phyloP scores from a whole-genome alignment of 2,113 vertebrate genomes.

The Thalassarche chlororhynchos region DNA sequence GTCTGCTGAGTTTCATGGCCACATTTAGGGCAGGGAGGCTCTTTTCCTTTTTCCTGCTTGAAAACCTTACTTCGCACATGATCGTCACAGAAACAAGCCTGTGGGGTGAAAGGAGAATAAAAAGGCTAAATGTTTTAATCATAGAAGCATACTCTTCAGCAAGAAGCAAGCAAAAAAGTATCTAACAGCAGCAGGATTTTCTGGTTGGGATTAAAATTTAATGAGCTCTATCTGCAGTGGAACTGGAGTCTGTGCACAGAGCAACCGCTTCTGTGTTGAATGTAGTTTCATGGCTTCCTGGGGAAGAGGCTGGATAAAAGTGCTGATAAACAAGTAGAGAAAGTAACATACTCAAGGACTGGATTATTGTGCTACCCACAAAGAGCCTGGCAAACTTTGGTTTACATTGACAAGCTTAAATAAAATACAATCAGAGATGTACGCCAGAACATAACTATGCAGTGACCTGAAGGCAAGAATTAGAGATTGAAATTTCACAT shows the following conservation, averaged over 20 bases:
- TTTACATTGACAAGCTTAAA: background rate
- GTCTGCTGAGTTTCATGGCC: conserved; percentile 97
- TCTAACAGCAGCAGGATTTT: background rate
- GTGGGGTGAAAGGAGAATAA: background rate
- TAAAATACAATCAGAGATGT: background rate
- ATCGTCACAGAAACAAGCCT: conserved; percentile 97
- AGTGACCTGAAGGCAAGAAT: background rate
- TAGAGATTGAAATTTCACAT: background rate
- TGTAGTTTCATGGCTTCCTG: background rate
- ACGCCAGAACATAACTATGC: background rate
- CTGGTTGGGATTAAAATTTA: background rate
- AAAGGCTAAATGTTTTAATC: background rate
- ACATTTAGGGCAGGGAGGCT: conserved; percentile 95
- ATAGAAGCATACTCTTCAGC: background rate
- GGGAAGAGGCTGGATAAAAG: background rate
- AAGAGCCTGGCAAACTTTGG: background rate
- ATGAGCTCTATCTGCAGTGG: background rate
- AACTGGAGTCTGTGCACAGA: background rate
- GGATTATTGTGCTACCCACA: background rate
- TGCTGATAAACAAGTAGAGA: background rate
- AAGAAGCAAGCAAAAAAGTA: background rate
- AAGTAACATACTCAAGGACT: background rate
- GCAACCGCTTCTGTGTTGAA: background rate
- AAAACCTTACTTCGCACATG: conserved; percentile 97
- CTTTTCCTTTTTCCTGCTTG: conserved; percentile 96